Evolutionary conservation across 2,797 vertebrate species (phyloP), one percentile per base, ranked within the genome.

Genomic region (Neoniphon sammara): DNA sequence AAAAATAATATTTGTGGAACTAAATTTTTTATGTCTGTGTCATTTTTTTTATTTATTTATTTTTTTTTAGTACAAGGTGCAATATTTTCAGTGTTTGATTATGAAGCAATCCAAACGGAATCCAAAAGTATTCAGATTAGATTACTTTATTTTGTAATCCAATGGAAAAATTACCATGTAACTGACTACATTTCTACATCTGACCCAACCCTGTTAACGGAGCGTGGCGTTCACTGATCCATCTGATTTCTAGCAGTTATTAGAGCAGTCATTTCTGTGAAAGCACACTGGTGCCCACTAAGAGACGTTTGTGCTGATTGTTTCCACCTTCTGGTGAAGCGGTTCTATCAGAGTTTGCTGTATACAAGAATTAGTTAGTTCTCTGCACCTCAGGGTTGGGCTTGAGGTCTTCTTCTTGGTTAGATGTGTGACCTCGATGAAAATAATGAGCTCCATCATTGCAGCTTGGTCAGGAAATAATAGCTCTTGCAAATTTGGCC

Each of bases 371-470:
- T 50, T 50, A 50, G 5, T 65, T 50, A 50, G 47, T 46, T 49
- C 25, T 4, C 52, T 60, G 10, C 47, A 73, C 42, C 55, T 71
- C 44, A 17, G 44, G 39, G 14, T 46, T 46, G 15, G 31, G 62
- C 59, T 66, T 52, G n/a, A 31, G 63, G 54, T 63, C 65, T 34
- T 77, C 6, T 11, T 70, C 79, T 69, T 54, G 76, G 70, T 55
- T 55, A 53, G 65, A 81, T 85, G 75, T 78, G 70, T 80, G 55
- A 66, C 74, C n/a, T 47, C 25, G 34, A 66, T 60, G 44, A 76
- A 78, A 84, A 56, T 88, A 88, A 91, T 89, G 79, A 89, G 83
- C 70, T 54, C 15, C 66, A 70, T 57, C 39, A 21, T 36, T 42
- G 60, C 60, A 64, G 34, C 78, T 60, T 54, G 50, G 59, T 86